A percentile compares a stretch with the other conserved stretches of the same genome.
These are phyloP conservation scores for Dioctria linearis DNA, from an alignment of 2,888 invertebrate genomes.

Conservation along the genomic window DNA sequence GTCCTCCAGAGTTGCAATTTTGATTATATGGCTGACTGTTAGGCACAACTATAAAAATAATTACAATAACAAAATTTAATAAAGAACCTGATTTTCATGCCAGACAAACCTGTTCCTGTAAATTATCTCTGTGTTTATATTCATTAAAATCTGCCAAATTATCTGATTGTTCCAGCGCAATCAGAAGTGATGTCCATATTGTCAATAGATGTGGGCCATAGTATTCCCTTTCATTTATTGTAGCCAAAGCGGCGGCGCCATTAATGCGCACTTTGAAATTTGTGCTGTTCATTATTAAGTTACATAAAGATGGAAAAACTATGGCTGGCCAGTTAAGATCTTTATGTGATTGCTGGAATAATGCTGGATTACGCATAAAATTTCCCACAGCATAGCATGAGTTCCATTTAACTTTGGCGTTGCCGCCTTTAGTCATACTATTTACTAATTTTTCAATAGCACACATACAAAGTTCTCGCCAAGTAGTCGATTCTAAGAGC, in stretches of 20 bases:
- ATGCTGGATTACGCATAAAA: conserved; percentile 77
- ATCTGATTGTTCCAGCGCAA: conserved; percentile 83
- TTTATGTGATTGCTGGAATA: conserved; percentile 63
- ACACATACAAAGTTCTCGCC: conserved; percentile 73
- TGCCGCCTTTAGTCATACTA: conserved; percentile 79
- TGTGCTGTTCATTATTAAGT: conserved; percentile 79
- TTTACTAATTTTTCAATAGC: conserved; percentile 80
- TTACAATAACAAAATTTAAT: conserved; percentile 13
- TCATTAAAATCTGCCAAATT: conserved; percentile 87
- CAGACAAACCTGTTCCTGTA: conserved; percentile 82
- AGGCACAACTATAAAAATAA: conserved; percentile 77
- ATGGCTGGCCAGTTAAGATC: conserved; percentile 72
- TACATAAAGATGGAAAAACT: conserved; percentile 78
- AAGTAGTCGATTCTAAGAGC: conserved; percentile 71
- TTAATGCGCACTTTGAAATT: conserved; percentile 94
- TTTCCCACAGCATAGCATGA: conserved; percentile 90
- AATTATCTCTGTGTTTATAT: conserved; percentile 87
- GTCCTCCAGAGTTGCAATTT: conserved; percentile 75
- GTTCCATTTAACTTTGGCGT: conserved; percentile 94
- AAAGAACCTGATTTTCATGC: too few relatives aligned
- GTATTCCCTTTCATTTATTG: conserved; percentile 74
- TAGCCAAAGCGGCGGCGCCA: conserved; percentile 83
- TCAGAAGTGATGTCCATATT: conserved; percentile 81
- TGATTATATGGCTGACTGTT: conserved; percentile 81
- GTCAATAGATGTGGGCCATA: conserved; percentile 77